Base-by-base conservation (phyloP, 1,140 invertebrate genomes). In the Drosophila lowei region DNA sequence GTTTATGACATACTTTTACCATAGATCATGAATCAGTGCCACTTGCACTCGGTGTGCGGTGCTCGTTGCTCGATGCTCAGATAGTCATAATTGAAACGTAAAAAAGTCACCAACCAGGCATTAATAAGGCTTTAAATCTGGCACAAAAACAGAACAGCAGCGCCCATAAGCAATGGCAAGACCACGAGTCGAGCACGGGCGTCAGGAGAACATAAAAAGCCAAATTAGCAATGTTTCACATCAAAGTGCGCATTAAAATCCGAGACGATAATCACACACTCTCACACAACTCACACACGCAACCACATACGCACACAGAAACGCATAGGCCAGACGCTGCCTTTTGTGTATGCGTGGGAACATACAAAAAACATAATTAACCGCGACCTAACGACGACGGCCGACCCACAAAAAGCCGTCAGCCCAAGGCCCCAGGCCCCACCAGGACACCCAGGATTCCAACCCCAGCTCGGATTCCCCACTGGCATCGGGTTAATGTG, bases 331-430 rank as follows among this genome's bases (percentile, higher is more conserved):
- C 57, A 49, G 53, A 42, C 64, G 60, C 64, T 55, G 61, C 43
- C 61, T 68, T 49, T 72, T 77, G 61, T 8, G 43, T 70, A 72
- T 83, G 66, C 75, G 78, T 18, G 53, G 44, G 64, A 60, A 81
- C 71, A 83, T 63, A 83, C 84, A 88, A 89, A 88, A 81, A 79
- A 77, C 83, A 83, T 88, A 88, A 88, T 88, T 88, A 88, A 89
- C 83, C 83, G 79, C 83, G 67, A 89, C 72, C 83, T 68, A 72
- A 42, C 67, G 48, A 73, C 47, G 21, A 62, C 58, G 30, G 54
- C 68, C 65, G 65, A 68, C 66, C 50, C 57, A 70, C 66, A 70
- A 70, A 67, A 68, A 49, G 66, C 34, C 30, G 47, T 25, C 58
- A 42, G 48, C 47, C 68, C 50, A 58, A 73, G 48, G 55, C 50